phyloP scores from a whole-genome alignment of 2,888 invertebrate species.

The Schizaphis graminum region DNA sequence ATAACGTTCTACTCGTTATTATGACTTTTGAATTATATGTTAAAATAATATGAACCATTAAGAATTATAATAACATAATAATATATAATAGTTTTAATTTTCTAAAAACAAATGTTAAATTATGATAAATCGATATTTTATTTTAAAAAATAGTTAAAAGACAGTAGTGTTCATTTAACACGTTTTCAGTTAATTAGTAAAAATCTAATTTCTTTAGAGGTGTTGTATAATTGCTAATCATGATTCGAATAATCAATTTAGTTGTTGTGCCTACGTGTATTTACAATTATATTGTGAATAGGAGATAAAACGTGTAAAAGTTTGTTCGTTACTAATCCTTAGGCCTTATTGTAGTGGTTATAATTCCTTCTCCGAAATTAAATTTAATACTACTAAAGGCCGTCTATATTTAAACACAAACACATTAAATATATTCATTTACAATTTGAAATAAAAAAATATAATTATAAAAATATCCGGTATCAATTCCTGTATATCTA shows the following conservation, averaged over 20 bases:
- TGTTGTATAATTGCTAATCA: background rate
- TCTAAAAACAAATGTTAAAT: background rate
- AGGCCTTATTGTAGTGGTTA: background rate
- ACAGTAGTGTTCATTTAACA: background rate
- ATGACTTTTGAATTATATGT: background rate
- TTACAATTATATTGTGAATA: background rate
- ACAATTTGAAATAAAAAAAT: background rate
- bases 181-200: background rate
- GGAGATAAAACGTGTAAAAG: background rate
- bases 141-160: background rate
- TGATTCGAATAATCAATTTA: background rate
- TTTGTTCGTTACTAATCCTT: background rate
- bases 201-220: background rate
- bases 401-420: background rate
- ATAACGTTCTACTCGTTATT: background rate
- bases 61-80: background rate
- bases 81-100: background rate
- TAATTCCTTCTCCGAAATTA: background rate
- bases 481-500: background rate
- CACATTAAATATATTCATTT: background rate
- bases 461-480: background rate
- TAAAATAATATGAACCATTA: background rate
- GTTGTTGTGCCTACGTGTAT: background rate
- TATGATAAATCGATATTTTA: background rate
- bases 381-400: background rate